Percentiles rank a stretch among this genome's conserved stretches.
Conservation (phyloP, 1,140 invertebrate genomes). For the Callitettix versicolor region DNA sequence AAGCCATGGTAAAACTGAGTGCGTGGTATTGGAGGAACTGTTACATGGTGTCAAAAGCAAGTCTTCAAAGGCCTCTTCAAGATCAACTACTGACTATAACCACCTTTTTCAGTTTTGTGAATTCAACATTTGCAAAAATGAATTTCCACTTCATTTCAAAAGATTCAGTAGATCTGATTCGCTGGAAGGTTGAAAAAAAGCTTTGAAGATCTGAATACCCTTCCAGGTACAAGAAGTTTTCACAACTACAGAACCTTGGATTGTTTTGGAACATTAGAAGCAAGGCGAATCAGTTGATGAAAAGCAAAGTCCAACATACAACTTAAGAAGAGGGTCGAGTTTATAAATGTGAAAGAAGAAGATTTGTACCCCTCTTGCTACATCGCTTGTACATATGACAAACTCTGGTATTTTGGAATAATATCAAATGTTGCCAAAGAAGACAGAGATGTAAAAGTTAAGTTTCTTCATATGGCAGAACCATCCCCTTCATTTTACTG, state of each 20-base stretch:
- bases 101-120: constrained; percentile 10
- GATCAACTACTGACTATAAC: background rate
- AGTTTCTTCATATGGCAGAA: background rate
- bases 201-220: background rate
- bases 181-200: background rate
- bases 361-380: background rate
- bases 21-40: constrained; percentile 5
- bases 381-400: background rate
- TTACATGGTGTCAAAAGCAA: background rate
- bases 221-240: background rate
- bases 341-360: background rate
- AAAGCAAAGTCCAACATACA: too few species aligned
- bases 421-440: background rate
- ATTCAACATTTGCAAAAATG: constrained; percentile 7
- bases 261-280: background rate
- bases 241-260: background rate
- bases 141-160: background rate
- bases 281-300: background rate
- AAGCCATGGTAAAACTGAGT: background rate
- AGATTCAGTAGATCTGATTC: background rate
- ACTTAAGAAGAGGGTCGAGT: too few species aligned
- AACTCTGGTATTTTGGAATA: constrained; percentile 4
- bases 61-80: constrained; percentile 6
- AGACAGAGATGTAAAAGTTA: background rate
- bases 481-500: background rate